Evolutionary conservation across 2,113 vertebrate species (phyloP), one percentile per base, ranked within the genome.

Genomic region (Haemorhous mexicanus): DNA sequence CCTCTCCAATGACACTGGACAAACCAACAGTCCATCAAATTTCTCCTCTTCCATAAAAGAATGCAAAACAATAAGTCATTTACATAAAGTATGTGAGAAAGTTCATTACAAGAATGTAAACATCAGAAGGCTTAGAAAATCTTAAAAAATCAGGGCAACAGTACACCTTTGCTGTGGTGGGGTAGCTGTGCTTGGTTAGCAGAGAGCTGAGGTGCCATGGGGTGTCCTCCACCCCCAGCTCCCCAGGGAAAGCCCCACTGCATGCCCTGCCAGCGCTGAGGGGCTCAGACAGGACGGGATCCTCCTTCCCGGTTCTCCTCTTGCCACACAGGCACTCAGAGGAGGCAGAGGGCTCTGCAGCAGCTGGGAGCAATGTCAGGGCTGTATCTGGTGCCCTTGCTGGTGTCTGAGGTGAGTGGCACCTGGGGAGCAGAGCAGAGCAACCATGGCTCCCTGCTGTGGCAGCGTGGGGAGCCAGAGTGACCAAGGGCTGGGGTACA

Each of bases 381-480:
- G 9, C 5, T 44, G 4, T 30, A 37, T 22, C 35, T 33, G 18
- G 15, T 43, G 58, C 28, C 15, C 43, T 61, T 23, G 41, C 23
- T 55, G 33, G 6, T 35, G 3, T 12, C 23, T 3, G 6, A 46
- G n/a, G 26, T 10, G 41, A 47, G 17, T 9, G 15, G 32, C 59
- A 10, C 24, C 33, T 10, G 14, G 8, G 41, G 17, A 80, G 13
- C 49, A 64, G 23, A 77, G 12, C 49, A 61, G 32, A 33, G 19
- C 32, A 13, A 6, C 44, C 1, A 0, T 8, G 18, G 47, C 18
- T 63, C 3, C 52, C 32, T 67, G 33, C 19, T 39, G 7, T 32
- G 67, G 28, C 17, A 33, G 20, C 1, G 1, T 6, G 20, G n/a
- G 20, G 5, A 21, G 9, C 23, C 2, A 2, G 2, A 63, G 10